These are phyloP conservation scores for Blera fallax DNA, from an alignment of 2,888 invertebrate species.

Conservation along the genomic window DNA sequence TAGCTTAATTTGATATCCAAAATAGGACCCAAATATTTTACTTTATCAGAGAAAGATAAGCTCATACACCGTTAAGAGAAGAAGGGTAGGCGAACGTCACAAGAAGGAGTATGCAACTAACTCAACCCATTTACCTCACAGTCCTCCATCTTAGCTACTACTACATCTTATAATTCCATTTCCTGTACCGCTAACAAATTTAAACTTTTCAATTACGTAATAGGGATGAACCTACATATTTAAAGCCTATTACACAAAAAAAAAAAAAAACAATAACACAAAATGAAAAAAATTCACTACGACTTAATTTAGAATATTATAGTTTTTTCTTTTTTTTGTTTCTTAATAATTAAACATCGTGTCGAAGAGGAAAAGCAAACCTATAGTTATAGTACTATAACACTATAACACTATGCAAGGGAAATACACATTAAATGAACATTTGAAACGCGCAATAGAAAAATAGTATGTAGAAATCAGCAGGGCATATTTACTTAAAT, in stretches of 20 bases:
- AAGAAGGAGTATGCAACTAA: too few relatives aligned
- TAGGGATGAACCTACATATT: constrained; percentile 40
- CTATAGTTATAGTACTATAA: too few relatives aligned
- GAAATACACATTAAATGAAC: neutral
- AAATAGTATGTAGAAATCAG: neutral
- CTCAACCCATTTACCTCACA: too few relatives aligned
- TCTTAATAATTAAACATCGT: neutral
- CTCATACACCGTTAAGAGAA: too few relatives aligned
- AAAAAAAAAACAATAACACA: constrained; percentile 32
- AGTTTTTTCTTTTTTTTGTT: neutral
- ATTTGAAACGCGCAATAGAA: constrained; percentile 7
- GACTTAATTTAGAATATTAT: constrained; percentile 23
- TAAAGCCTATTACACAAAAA: constrained; percentile 19
- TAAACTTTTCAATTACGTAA: constrained; percentile 19
- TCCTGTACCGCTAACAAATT: neutral
- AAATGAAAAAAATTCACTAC: constrained; percentile 2
- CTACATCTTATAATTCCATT: neutral
- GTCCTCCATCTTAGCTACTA: neutral
- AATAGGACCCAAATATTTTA: too few relatives aligned
- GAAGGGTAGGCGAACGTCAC: too few relatives aligned
- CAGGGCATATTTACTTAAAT: constrained; percentile 4
- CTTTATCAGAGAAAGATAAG: too few relatives aligned
- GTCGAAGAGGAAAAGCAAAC: neutral
- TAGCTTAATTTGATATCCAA: too few relatives aligned
- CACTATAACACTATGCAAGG: neutral